Evolutionary conservation across 2,113 vertebrate genomes (phyloP).

Genomic region (Bubo bubo): DNA sequence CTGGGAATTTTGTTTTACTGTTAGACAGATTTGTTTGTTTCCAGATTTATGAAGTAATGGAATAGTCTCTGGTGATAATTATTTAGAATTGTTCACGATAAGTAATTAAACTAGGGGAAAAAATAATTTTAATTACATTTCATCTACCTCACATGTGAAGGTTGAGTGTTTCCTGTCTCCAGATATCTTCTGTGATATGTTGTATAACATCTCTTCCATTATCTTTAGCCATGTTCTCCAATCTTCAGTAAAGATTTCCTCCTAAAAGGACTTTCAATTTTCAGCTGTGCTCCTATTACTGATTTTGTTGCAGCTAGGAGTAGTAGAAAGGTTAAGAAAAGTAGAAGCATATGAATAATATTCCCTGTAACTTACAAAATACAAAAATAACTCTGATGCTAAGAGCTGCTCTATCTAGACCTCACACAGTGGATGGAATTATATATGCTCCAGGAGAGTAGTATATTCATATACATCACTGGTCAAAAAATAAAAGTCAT

Average conservation of each 20-base stretch:
- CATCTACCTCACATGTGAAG: background rate
- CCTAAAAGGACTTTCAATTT: background rate
- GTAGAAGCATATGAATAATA: background rate
- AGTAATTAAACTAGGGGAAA: background rate
- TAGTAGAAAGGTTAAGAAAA: background rate
- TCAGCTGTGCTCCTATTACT: fast-evolving
- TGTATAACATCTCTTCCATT: background rate
- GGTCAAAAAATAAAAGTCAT: background rate
- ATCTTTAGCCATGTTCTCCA: background rate
- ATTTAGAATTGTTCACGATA: background rate
- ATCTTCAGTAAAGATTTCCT: background rate
- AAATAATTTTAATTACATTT: background rate
- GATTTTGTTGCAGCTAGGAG: background rate
- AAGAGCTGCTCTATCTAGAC: background rate
- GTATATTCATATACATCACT: background rate
- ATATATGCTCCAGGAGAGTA: background rate
- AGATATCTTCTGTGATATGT: background rate
- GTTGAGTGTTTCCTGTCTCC: background rate
- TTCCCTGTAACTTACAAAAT: background rate
- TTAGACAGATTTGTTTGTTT: background rate
- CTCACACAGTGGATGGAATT: background rate
- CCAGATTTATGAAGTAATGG: background rate
- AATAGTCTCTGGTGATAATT: background rate
- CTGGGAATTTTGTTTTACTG: background rate
- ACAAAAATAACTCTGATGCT: background rate